Percentiles rank a stretch among this genome's conserved stretches.
phyloP scores from a whole-genome alignment of 2,113 vertebrate species.

The Albula goreensis region DNA sequence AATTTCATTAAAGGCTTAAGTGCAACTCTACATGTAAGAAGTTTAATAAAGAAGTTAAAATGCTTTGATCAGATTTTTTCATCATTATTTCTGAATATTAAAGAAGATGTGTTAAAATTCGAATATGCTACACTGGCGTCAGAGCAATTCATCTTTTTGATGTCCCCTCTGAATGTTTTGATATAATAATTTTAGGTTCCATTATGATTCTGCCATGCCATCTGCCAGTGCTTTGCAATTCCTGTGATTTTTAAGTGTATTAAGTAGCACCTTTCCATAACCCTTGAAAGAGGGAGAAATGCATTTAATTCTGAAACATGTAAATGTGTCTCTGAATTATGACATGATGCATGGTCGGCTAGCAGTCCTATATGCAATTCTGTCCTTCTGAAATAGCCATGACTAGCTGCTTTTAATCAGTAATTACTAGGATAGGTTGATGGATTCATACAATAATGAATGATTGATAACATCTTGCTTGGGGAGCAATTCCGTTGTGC shows the following conservation, averaged over 20 bases:
- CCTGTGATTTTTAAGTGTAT: constrained; percentile 61
- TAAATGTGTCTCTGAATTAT: constrained; percentile 66
- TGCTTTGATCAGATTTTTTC: constrained; percentile 21
- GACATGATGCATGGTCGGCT: constrained; percentile 51
- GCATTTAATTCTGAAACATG: constrained; percentile 66
- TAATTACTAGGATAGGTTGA: constrained; percentile 72
- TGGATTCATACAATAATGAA: constrained; percentile 66
- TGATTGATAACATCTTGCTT: constrained; percentile 68
- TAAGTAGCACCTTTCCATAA: constrained; percentile 68
- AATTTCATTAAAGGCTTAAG: constrained; percentile 28
- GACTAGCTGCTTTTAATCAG: constrained; percentile 66
- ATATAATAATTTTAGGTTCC: constrained; percentile 75
- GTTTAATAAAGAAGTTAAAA: constrained; percentile 32
- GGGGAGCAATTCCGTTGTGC: constrained; percentile 51
- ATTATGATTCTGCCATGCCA: constrained; percentile 70
- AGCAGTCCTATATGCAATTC: constrained; percentile 31
- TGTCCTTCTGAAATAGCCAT: constrained; percentile 49
- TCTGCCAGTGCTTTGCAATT: constrained; percentile 63
- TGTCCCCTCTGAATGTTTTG: constrained; percentile 57
- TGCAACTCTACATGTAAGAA: constrained; percentile 23
- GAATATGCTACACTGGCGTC: constrained; percentile 49
- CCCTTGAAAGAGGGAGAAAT: constrained; percentile 45
- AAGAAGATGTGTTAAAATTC: constrained; percentile 50
- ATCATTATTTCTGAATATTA: constrained; percentile 29
- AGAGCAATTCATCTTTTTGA: constrained; percentile 50